phyloP scores from a whole-genome alignment of 2,113 vertebrate species.

The Catharus bicknelli region DNA sequence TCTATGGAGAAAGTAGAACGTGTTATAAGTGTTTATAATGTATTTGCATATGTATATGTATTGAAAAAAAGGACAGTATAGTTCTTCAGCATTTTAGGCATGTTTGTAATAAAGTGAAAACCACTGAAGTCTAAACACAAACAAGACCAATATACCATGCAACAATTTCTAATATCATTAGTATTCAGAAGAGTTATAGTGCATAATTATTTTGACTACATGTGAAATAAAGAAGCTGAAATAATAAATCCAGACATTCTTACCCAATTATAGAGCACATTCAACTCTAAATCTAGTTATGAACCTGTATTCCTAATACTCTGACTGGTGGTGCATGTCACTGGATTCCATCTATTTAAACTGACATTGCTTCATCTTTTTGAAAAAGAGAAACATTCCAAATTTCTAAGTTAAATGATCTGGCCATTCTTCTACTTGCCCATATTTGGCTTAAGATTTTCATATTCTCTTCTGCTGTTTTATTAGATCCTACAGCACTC shows the following conservation, averaged over 20 bases:
- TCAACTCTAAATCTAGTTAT: not conserved
- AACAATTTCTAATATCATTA: not conserved
- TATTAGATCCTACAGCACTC: conserved; percentile 26
- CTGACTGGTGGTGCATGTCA: not conserved
- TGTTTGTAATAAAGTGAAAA: not conserved
- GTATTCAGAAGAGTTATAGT: not conserved
- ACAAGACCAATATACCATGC: not conserved
- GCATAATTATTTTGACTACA: not conserved
- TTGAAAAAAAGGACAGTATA: not conserved
- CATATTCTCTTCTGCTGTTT: not conserved
- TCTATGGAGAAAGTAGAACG: not conserved
- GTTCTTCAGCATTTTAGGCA: not conserved
- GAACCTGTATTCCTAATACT: not conserved
- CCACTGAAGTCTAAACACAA: not conserved
- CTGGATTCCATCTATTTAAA: not conserved
- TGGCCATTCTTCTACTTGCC: not conserved
- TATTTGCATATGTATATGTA: not conserved
- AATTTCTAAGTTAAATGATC: not conserved
- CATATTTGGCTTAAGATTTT: not conserved
- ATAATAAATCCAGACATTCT: not conserved
- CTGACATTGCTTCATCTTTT: not conserved
- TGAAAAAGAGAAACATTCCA: not conserved
- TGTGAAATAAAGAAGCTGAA: not conserved
- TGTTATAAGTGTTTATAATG: not conserved
- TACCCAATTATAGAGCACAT: not conserved